Evolutionary conservation across 2,797 vertebrate species (phyloP).

Genomic region (Dallia pectoralis): DNA sequence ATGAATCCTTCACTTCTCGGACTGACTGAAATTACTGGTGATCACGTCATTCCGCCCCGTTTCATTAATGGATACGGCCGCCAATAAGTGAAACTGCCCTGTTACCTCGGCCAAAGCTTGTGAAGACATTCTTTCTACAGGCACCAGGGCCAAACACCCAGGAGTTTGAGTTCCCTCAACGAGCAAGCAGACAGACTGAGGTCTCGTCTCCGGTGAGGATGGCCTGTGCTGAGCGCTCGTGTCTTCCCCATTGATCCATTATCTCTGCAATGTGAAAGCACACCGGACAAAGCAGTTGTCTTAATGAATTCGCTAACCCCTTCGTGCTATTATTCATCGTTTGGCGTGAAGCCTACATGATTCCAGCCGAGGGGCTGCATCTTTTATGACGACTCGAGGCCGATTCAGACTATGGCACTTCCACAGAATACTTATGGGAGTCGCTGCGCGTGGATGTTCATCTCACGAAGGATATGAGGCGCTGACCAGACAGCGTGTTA

Average conservation of each 20-base stretch:
- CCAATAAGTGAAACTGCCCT: slow-evolving; percentile 29
- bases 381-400: slow-evolving; percentile 75
- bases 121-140: slow-evolving; percentile 38
- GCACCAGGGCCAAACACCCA: slow-evolving; percentile 37
- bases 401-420: slow-evolving; percentile 71
- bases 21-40: slow-evolving; percentile 25
- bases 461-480: not conserved
- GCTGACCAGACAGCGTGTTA: not conserved
- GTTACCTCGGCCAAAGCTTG: slow-evolving; percentile 20
- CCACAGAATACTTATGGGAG: slow-evolving; percentile 63
- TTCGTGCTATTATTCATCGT: slow-evolving; percentile 79
- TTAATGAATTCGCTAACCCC: slow-evolving; percentile 75
- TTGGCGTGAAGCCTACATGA: slow-evolving; percentile 66
- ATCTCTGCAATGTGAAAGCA: slow-evolving; percentile 47
- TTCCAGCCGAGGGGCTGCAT: slow-evolving; percentile 70
- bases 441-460: slow-evolving; percentile 54
- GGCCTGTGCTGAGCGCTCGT: slow-evolving; percentile 36
- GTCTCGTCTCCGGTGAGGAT: slow-evolving; percentile 37
- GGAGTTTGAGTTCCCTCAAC: slow-evolving; percentile 39
- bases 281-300: slow-evolving; percentile 58
- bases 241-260: slow-evolving; percentile 65
- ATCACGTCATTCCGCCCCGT: slow-evolving; percentile 7
- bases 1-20: slow-evolving; percentile 12
- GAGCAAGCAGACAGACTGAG: slow-evolving; percentile 21
- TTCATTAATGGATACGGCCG: slow-evolving; percentile 28